Evolutionary conservation across 2,888 invertebrate species (phyloP), one percentile per base, ranked within the genome.

Genomic region (Steinernema carpocapsae): DNA sequence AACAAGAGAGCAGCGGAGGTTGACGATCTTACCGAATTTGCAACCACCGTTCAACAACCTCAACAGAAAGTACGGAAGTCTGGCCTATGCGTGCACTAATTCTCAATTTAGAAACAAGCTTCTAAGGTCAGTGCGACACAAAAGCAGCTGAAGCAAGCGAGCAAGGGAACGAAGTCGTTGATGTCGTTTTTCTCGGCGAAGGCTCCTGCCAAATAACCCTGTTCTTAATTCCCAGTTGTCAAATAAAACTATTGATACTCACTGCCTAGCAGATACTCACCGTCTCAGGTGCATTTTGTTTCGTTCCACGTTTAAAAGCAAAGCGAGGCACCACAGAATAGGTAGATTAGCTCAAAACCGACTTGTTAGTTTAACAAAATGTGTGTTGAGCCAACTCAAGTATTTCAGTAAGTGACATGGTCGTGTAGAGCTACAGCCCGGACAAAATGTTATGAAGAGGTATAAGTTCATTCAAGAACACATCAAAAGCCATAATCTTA

Each of bases 191-290:
- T 84, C 74, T 14, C n/a, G 22, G 26, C 56, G 56, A 56, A 56
- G 26, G 26, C 56, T 6, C 26, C 56, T 7, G 19, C 56, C 3
- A 56, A 56, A 97, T 90, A 96, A 97, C 85, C 97, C 14, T 43
- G 43, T 12, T 43, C 10, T 12, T 14, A 43, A 43, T 43, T 43
- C 14, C 43, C 14, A 14, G 14, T 14, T 12, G 14, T 7, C 7
- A 7, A 43, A 43, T 43, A 43, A 43, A 43, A 43, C 43, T 14
- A 14, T 12, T 43, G 43, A 43, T 14, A 43, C 43, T 43, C 10
- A 43, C 43, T 43, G 43, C 14, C 14, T 43, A 14, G 10, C 7
- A 12, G 43, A 43, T 43, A 43, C 7, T 7, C 43, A 43, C 10
- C 43, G 43, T 43, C 43, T n/a, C 43, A 43, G 10, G 43, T 43